Conservation (phyloP, 2,113 vertebrate genomes). For the Crotalus tigris region DNA sequence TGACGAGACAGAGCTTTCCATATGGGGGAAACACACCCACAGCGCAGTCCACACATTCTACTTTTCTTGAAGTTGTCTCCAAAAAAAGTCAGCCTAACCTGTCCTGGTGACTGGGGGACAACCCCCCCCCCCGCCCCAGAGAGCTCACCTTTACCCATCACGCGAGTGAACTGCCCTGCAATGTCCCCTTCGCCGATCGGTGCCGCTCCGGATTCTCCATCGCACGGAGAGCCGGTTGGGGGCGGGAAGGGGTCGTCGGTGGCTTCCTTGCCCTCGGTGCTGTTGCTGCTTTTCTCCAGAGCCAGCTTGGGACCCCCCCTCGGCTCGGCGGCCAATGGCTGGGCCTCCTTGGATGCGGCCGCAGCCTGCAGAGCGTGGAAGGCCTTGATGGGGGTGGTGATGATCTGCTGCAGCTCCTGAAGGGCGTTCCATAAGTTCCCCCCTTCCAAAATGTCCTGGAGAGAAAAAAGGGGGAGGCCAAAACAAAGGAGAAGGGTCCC, state of each 20-base stretch:
- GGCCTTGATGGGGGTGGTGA: conserved; percentile 89
- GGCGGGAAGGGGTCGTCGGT: conserved; percentile 75
- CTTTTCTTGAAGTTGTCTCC: not conserved
- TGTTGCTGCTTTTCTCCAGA: conserved; percentile 70
- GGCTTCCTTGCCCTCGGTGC: conserved; percentile 75
- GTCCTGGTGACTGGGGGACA: not conserved
- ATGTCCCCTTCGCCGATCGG: conserved; percentile 89
- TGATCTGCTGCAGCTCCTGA: conserved; percentile 90
- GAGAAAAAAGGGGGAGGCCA: not conserved
- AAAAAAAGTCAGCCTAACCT: not conserved
- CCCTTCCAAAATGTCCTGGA: conserved; percentile 88
- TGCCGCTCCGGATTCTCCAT: conserved; percentile 80
- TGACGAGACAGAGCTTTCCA: too few relatives aligned
- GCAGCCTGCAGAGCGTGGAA: conserved; percentile 72
- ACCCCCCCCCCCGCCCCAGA: rapidly evolving
- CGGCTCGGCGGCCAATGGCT: conserved; percentile 39
- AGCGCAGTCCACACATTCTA: not conserved
- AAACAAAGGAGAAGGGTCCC: not conserved
- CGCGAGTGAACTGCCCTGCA: conserved; percentile 90
- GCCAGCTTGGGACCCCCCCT: conserved; percentile 36
- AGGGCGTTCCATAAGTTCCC: conserved; percentile 90
- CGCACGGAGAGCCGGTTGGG: conserved; percentile 76
- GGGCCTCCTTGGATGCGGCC: conserved; percentile 32
- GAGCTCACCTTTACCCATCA: conserved; percentile 90
- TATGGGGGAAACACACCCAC: not conserved